Conservation (phyloP, 1,140 invertebrate species). For the Atta colombica region DNA sequence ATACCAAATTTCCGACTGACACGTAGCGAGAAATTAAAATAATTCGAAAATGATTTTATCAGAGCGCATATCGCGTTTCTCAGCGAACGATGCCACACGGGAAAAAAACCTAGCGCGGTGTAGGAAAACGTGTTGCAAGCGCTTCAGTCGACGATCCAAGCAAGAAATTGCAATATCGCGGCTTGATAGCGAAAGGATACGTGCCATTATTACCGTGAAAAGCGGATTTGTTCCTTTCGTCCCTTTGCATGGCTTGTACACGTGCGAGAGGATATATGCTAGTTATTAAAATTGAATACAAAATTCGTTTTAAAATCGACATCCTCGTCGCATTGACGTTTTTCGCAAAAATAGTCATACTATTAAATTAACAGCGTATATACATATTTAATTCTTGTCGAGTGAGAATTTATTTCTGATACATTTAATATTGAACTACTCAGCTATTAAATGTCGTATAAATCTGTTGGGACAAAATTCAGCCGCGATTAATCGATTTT, state of each 20-base stretch:
- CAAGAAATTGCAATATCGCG: slow-evolving; percentile 64
- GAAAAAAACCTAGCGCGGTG: slow-evolving; percentile 32
- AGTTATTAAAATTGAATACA: slow-evolving; percentile 50
- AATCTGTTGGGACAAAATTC: background rate
- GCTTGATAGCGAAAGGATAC: slow-evolving; percentile 63
- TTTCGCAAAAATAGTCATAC: slow-evolving; percentile 3
- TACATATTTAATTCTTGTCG: slow-evolving; percentile 2
- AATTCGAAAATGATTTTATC: slow-evolving; percentile 45
- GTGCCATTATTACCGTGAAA: slow-evolving; percentile 63
- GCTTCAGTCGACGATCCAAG: slow-evolving; percentile 57
- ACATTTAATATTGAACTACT: slow-evolving; percentile 1
- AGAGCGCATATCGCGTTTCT: background rate
- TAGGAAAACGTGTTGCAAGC: slow-evolving; percentile 39
- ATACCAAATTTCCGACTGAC: slow-evolving; percentile 5
- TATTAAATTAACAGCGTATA: slow-evolving; percentile 24
- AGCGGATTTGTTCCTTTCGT: slow-evolving; percentile 62
- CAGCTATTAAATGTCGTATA: background rate
- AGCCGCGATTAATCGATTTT: slow-evolving; percentile 1
- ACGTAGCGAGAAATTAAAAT: slow-evolving; percentile 4
- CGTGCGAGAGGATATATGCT: background rate
- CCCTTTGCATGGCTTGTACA: slow-evolving; percentile 11
- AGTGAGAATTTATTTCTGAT: slow-evolving; percentile 12
- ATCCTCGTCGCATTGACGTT: background rate
- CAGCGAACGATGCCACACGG: background rate
- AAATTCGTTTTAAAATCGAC: slow-evolving; percentile 32